These are phyloP conservation scores for Azorinus chamasolen DNA, from an alignment of 2,888 invertebrate species.

Conservation along the genomic window DNA sequence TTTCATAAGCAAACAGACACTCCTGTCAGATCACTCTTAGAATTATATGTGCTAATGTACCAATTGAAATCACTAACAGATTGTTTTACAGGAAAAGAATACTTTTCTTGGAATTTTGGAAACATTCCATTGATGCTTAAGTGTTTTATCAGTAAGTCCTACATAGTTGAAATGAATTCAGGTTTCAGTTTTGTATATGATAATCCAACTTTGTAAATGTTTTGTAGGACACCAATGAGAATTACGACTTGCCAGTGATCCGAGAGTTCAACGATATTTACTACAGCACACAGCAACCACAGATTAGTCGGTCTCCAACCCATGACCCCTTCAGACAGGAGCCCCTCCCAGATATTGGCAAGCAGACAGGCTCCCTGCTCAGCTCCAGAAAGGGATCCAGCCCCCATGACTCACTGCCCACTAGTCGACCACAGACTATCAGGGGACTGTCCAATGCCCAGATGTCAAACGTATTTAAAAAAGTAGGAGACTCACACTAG, in stretches of 20 bases:
- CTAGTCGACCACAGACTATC: conserved; percentile 28
- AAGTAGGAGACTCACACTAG: no score
- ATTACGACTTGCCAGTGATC: conserved; percentile 78
- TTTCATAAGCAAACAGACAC: no score
- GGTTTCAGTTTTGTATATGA: no score
- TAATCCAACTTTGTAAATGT: no score
- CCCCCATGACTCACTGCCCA: not conserved
- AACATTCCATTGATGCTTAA: no score
- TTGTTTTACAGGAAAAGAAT: not conserved
- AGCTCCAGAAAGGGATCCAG: conserved; percentile 22
- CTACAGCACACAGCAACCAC: conserved; percentile 72
- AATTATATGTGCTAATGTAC: no score
- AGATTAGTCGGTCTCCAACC: conserved; percentile 37
- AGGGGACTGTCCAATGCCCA: conserved; percentile 64
- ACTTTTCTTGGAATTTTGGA: not conserved
- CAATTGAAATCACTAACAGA: not conserved
- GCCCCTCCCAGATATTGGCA: conserved; percentile 78
- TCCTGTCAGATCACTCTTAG: no score
- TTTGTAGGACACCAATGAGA: conserved; percentile 81
- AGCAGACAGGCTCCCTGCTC: conserved; percentile 21
- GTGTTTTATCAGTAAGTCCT: no score
- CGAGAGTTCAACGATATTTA: conserved; percentile 80
- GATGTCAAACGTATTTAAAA: conserved; percentile 75
- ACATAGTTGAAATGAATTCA: no score
- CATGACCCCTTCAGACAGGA: conserved; percentile 63